A percentile compares a stretch with the other conserved stretches of the same genome.
Conservation (phyloP, 2,113 vertebrate genomes). For the Nyctereutes procyonoides region DNA sequence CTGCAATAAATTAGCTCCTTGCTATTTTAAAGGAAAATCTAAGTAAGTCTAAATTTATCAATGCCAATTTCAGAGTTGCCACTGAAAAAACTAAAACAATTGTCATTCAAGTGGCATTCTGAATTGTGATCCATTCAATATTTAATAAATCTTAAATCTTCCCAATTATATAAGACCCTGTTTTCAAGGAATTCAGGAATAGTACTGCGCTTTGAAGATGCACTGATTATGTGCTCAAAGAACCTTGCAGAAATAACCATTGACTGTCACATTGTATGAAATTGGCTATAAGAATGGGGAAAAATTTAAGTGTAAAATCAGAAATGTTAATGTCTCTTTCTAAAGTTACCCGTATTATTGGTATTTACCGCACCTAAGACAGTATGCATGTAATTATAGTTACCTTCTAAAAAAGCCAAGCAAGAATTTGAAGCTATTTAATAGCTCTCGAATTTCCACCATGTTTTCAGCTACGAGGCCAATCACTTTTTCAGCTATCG, state of each 20-base stretch:
- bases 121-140: not conserved
- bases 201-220: not conserved
- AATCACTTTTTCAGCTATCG: not conserved
- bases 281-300: not conserved
- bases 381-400: not conserved
- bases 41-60: not conserved
- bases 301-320: not conserved
- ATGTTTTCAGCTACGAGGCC: not conserved
- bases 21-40: not conserved
- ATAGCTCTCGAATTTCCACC: not conserved
- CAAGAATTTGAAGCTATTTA: constrained; percentile 3
- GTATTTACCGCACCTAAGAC: not conserved
- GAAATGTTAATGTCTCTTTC: not conserved
- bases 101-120: not conserved
- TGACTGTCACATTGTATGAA: not conserved
- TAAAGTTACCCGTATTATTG: not conserved
- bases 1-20: not conserved
- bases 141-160: constrained; percentile 25
- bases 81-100: not conserved
- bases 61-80: not conserved
- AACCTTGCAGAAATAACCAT: not conserved
- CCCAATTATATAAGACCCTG: not conserved
- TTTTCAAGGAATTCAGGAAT: not conserved
- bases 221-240: not conserved
- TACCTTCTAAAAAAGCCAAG: not conserved